Evolutionary conservation across 1,140 invertebrate species (phyloP), one percentile per base, ranked within the genome.

Genomic region (Zophobas atratus): DNA sequence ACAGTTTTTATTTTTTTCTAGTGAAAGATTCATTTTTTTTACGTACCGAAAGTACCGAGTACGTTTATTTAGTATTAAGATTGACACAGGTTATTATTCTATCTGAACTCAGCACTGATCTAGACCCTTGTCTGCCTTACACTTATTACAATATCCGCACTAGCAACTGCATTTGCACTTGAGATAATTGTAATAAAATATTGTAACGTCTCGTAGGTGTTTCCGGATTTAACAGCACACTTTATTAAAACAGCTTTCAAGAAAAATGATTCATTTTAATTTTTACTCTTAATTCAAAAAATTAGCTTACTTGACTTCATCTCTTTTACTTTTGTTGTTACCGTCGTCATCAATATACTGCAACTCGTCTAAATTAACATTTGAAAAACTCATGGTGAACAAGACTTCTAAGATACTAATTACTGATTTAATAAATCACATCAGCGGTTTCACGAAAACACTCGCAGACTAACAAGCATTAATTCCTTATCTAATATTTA

Each of bases 401-500:
- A 6, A 33, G 5, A 56, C n/a, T 56, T 5, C 51, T 38, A 51
- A 39, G 49, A 8, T 41, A 56, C 39, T 43, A 73, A 73, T 73
- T 55, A 73, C 56, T 73, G 60, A 72, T 46, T 73, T 38, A 43
- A 73, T 73, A 73, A 73, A 55, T 56, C 67, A 71, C 67, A 48
- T 48, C 49, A 39, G 70, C 41, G 51, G 56, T 73, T 56, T 36
- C 49, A 73, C 71, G 33, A 55, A 73, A 56, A 53, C 55, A 73
- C 71, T 67, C 6, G 46, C 39, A 67, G 20, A 67, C 60, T 73
- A 73, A 73, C 71, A 6, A 73, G 49, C 20, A 73, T 73, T 73
- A 73, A 73, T 73, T 55, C 55, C 49, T 73, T 73, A 73, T 73
- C 71, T 73, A 73, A 73, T 73, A 73, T 73, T 73, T 73, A 73